A percentile compares a stretch with the other conserved stretches of the same genome.
Conservation (phyloP, 2,113 vertebrate genomes). For the Athene noctua region DNA sequence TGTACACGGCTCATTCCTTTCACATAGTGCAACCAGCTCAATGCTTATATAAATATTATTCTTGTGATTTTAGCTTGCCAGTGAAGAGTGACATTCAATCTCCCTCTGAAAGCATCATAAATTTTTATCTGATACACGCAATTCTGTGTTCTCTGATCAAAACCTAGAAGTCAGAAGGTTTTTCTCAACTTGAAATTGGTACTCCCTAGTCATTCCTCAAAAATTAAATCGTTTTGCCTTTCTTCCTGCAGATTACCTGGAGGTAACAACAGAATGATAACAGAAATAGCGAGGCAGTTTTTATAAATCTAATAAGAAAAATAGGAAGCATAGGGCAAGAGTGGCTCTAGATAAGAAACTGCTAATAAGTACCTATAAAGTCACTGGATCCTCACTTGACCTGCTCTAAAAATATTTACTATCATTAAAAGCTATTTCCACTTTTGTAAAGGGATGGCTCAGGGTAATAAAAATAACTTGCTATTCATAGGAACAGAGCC, state of each 20-base stretch:
- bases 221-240: background rate
- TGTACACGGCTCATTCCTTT: background rate
- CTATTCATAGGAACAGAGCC: background rate
- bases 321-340: background rate
- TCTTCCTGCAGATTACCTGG: background rate
- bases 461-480: conserved; percentile 14
- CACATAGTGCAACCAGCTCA: background rate
- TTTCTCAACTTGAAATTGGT: background rate
- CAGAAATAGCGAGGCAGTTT: background rate
- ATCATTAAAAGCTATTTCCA: conserved; percentile 14
- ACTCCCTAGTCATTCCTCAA: background rate
- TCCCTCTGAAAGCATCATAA: background rate
- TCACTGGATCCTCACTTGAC: conserved; percentile 1
- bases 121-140: background rate
- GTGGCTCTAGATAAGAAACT: background rate
- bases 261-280: background rate
- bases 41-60: background rate
- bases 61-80: background rate
- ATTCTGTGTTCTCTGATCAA: background rate
- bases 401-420: conserved; percentile 32
- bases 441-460: background rate
- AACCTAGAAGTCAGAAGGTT: background rate
- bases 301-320: background rate
- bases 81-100: background rate
- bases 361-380: background rate